Evolutionary conservation across 2,888 invertebrate species (phyloP).

Genomic region (Drosophila helvetica): DNA sequence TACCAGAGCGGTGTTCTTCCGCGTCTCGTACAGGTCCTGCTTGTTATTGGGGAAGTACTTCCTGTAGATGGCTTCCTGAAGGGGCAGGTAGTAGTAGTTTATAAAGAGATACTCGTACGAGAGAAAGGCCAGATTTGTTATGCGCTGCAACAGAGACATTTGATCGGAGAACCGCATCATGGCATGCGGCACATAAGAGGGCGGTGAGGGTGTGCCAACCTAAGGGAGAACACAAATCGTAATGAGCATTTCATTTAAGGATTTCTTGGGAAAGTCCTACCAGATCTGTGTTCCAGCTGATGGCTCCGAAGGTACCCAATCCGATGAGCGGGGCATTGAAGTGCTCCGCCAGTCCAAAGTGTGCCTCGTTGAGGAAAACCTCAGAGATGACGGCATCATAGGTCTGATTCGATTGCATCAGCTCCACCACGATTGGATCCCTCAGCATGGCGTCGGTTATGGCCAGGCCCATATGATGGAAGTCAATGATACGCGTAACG

Average conservation of each 20-base stretch:
- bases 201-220: conserved; percentile 80
- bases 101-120: conserved; percentile 65
- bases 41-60: conserved; percentile 76
- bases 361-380: conserved; percentile 82
- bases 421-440: conserved; percentile 60
- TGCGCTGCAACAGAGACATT: conserved; percentile 82
- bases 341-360: conserved; percentile 80
- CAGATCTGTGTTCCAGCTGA: conserved; percentile 80
- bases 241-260: background rate
- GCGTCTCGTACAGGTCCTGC: conserved; percentile 66
- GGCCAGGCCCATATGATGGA: conserved; percentile 70
- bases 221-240: background rate
- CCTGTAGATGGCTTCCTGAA: conserved; percentile 72
- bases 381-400: conserved; percentile 83
- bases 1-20: conserved; percentile 77
- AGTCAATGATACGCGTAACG: conserved; percentile 49
- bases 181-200: conserved; percentile 80
- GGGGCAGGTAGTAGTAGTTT: conserved; percentile 75
- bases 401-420: conserved; percentile 78
- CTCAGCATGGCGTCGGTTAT: conserved; percentile 63
- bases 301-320: conserved; percentile 77
- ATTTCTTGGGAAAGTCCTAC: conserved; percentile 37
- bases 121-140: conserved; percentile 76
- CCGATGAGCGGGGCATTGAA: conserved; percentile 81
- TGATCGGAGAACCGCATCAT: conserved; percentile 76